These are phyloP conservation scores for Formicarius rufipectus DNA, from an alignment of 2,113 vertebrate species.

Conservation along the genomic window DNA sequence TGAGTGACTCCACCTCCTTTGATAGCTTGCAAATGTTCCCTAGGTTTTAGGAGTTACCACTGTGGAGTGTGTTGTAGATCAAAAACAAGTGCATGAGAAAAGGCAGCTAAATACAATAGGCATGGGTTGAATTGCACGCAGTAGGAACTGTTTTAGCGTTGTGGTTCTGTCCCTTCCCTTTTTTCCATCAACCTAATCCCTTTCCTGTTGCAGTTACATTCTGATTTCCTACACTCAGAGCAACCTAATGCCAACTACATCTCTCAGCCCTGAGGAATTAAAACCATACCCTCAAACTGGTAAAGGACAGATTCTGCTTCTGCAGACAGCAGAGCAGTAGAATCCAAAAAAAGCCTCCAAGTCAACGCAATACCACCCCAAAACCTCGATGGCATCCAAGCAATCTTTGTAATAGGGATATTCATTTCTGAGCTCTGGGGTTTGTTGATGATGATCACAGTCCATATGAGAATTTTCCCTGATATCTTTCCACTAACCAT, in stretches of 20 bases:
- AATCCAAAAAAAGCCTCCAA: background rate
- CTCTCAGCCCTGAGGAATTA: background rate
- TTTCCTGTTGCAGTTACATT: background rate
- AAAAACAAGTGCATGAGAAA: slow-evolving; percentile 29
- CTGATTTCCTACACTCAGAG: background rate
- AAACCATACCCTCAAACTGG: background rate
- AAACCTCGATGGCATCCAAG: fast-evolving
- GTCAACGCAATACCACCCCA: background rate
- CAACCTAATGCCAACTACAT: background rate
- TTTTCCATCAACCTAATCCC: slow-evolving; percentile 13
- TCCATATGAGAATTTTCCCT: background rate
- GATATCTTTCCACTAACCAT: background rate
- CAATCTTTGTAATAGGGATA: background rate
- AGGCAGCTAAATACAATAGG: slow-evolving; percentile 26
- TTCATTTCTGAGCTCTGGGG: background rate
- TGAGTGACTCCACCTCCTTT: slow-evolving; percentile 61
- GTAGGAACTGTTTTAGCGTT: background rate
- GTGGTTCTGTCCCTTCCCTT: slow-evolving; percentile 1
- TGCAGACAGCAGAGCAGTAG: background rate
- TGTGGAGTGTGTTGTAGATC: background rate
- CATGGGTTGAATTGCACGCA: slow-evolving; percentile 2
- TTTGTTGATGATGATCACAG: background rate
- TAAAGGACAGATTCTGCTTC: background rate
- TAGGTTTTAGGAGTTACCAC: slow-evolving; percentile 49
- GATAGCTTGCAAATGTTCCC: slow-evolving; percentile 70